Percentiles rank a stretch among this genome's conserved stretches.
Conservation (phyloP, 1,140 invertebrate species). For the Grapholita molesta region DNA sequence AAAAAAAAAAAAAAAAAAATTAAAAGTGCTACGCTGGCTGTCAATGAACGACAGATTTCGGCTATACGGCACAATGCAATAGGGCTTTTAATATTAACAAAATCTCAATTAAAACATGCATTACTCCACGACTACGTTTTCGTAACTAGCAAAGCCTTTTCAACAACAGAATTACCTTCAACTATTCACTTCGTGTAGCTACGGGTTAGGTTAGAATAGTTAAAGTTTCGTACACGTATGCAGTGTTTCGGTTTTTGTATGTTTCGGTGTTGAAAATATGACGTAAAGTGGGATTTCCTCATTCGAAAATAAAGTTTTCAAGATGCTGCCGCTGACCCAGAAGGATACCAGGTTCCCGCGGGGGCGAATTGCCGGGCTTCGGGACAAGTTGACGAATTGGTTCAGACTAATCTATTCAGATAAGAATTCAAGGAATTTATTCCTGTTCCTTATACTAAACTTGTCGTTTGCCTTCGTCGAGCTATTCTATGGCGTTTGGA, state of each 20-base stretch:
- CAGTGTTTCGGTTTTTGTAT: slow-evolving; percentile 47
- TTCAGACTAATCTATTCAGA: slow-evolving; percentile 95
- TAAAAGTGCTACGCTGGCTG: slow-evolving; percentile 11
- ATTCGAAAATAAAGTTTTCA: slow-evolving; percentile 42
- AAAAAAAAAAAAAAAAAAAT: too few relatives aligned
- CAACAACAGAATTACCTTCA: not conserved
- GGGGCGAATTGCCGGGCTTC: slow-evolving; percentile 81
- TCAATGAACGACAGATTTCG: slow-evolving; percentile 12
- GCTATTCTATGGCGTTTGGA: slow-evolving; percentile 96
- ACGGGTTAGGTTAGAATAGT: slow-evolving; percentile 55
- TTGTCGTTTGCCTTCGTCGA: slow-evolving; percentile 98
- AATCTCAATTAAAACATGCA: slow-evolving; percentile 39
- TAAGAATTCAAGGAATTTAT: slow-evolving; percentile 94
- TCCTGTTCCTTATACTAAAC: slow-evolving; percentile 96
- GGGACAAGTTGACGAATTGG: slow-evolving; percentile 86
- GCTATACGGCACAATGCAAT: slow-evolving; percentile 28
- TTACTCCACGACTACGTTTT: slow-evolving; percentile 29
- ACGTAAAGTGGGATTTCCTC: slow-evolving; percentile 43
- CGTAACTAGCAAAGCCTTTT: slow-evolving; percentile 1
- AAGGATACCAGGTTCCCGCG: slow-evolving; percentile 81
- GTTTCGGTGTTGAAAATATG: slow-evolving; percentile 56
- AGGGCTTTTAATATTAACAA: slow-evolving; percentile 34
- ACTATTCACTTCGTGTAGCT: slow-evolving; percentile 18
- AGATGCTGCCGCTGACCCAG: slow-evolving; percentile 88
- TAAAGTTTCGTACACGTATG: slow-evolving; percentile 68